Base-by-base conservation (phyloP, 2,888 invertebrate genomes). In the Chesias legatella region DNA sequence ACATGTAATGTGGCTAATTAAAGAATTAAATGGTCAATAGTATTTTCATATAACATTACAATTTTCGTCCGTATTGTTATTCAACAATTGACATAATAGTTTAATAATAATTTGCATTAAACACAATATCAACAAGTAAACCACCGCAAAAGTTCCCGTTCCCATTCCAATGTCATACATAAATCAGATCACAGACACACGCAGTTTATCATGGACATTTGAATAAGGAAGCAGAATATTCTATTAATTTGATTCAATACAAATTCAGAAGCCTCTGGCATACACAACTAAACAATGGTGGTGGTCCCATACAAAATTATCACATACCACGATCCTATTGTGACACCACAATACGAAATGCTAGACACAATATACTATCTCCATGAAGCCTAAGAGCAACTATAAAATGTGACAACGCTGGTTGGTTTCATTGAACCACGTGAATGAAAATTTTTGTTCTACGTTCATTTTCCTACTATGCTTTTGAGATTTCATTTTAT, bases 221-320 rank as follows among this genome's bases (percentile, higher is more conserved):
- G 53, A 67, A 74, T 65, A 63, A 67, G 72, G 69, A 69, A 73
- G 69, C 62, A 43, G 56, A 56, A 60, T 60, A 52, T 54, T 51
- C 42, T 57, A 73, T 69, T 69, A 71, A 76, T 78, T 73, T 71
- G 64, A 71, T 77, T 70, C 65, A 68, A 72, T 68, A 67, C 65
- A 66, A 71, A 68, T 58, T 47, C 51, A 48, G 53, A 56, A 54
- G 60, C 61, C 56, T 50, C 50, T 63, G 55, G 75, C 66, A 72
- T 71, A 71, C 66, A 65, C 69, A 73, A 49, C 55, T 62, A 64
- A 67, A 77, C 73, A 76, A 73, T 75, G 62, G 70, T 21, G 64
- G 65, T 67, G 64, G 68, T 66, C 67, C 48, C 43, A 55, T 54
- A 63, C 55, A 59, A 62, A 73, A 69, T 74, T 76, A 74, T 73